phyloP scores from a whole-genome alignment of 2,113 vertebrate genomes.

The Nothobranchius furzeri region DNA sequence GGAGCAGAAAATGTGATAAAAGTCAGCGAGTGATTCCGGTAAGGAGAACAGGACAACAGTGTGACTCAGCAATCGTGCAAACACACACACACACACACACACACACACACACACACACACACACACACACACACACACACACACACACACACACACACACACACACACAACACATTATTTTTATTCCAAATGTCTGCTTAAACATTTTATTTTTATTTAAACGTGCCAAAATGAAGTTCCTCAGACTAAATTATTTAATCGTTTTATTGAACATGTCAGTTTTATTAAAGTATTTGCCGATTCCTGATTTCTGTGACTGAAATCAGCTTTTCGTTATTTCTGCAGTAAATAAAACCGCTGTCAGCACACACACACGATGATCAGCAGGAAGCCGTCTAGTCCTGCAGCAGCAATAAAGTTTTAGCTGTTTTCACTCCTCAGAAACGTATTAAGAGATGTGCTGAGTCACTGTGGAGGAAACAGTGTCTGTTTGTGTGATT shows the following conservation, averaged over 20 bases:
- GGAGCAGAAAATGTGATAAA: constrained; percentile 23
- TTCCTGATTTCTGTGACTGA: too few species aligned
- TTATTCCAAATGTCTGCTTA: too few species aligned
- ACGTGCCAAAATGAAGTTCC: too few species aligned
- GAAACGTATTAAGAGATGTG: not conserved
- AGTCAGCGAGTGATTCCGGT: constrained; percentile 29
- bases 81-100: not conserved
- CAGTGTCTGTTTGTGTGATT: constrained; percentile 3
- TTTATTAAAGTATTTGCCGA: too few species aligned
- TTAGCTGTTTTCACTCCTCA: not conserved
- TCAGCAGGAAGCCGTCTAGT: too few species aligned
- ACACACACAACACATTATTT: too few species aligned
- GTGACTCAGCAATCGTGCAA: constrained; percentile 42
- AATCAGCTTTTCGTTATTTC: too few species aligned
- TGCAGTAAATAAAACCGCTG: too few species aligned
- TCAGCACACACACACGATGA: too few species aligned
- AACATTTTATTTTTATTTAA: not conserved
- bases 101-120: too few species aligned
- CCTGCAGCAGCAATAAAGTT: too few species aligned
- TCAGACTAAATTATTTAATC: not conserved
- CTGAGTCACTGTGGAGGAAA: constrained; percentile 10
- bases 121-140: not conserved
- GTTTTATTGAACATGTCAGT: not conserved
- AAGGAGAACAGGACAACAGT: constrained; percentile 28
- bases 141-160: too few species aligned